phyloP scores from a whole-genome alignment of 2,888 invertebrate species.

The Prosapia bicincta region DNA sequence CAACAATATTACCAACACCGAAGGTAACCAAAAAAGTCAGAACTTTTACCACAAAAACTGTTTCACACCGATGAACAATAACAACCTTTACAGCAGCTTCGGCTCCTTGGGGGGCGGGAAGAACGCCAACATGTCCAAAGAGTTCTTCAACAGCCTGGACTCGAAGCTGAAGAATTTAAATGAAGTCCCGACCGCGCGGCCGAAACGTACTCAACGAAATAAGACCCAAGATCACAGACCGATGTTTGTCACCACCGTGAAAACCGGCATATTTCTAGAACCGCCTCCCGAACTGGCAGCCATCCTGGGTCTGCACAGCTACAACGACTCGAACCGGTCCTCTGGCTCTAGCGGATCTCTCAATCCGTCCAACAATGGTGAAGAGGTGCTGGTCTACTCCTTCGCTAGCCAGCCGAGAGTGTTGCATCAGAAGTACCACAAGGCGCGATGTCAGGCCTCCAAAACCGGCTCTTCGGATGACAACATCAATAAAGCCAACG shows the following conservation, averaged over 20 bases:
- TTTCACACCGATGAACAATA: constrained; percentile 43
- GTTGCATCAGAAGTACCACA: constrained; percentile 37
- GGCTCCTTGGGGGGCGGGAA: constrained; percentile 30
- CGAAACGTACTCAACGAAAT: constrained; percentile 35
- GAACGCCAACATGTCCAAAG: constrained; percentile 45
- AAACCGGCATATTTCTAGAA: constrained; percentile 71
- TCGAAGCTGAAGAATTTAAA: constrained; percentile 66
- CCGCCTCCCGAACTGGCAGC: constrained; percentile 70
- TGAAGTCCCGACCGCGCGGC: constrained; percentile 44
- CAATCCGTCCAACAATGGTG: constrained; percentile 46
- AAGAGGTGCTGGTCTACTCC: constrained; percentile 41
- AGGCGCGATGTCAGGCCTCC: constrained; percentile 22
- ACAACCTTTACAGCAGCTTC: constrained; percentile 43
- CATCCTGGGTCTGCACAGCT: constrained; percentile 57
- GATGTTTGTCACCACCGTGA: constrained; percentile 76
- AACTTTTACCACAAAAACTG: constrained; percentile 40
- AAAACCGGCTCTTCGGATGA: not conserved
- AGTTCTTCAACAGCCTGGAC: constrained; percentile 53
- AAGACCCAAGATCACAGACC: constrained; percentile 37
- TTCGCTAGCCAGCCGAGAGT: constrained; percentile 43
- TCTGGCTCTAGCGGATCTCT: constrained; percentile 42
- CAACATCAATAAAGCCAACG: not conserved
- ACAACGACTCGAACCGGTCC: constrained; percentile 35
- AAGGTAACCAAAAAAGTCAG: constrained; percentile 40
- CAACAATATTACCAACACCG: constrained; percentile 40